Evolutionary conservation across 2,113 vertebrate genomes (phyloP).

Genomic region (Boleophthalmus pectinirostris): DNA sequence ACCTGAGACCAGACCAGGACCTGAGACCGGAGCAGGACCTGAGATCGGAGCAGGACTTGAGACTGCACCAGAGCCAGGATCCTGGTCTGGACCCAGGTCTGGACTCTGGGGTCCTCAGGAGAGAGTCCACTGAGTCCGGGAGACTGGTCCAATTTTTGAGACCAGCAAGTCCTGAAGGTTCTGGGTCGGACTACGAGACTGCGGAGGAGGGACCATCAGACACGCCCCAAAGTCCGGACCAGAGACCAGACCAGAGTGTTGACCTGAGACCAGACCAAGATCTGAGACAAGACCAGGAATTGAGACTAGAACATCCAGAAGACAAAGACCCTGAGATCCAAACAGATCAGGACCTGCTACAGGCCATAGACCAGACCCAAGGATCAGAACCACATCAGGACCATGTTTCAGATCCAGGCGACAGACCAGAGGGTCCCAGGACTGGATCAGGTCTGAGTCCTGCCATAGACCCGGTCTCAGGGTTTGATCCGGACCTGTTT

Average conservation of each 20-base stretch:
- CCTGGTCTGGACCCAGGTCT: background rate
- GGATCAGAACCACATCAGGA: background rate
- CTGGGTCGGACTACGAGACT: slow-evolving; percentile 75
- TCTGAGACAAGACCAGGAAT: background rate
- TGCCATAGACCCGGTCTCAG: background rate
- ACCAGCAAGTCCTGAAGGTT: slow-evolving; percentile 64
- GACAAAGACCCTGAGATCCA: background rate
- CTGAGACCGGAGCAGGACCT: background rate
- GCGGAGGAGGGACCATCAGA: slow-evolving; percentile 65
- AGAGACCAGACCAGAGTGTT: background rate
- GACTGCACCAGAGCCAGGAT: no score
- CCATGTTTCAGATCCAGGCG: background rate
- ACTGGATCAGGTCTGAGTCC: background rate
- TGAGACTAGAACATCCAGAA: background rate
- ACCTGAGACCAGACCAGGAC: background rate
- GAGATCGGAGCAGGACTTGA: no score
- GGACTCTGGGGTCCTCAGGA: slow-evolving; percentile 26
- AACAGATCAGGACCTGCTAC: background rate
- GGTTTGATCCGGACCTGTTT: slow-evolving; percentile 14
- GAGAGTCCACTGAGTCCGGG: slow-evolving; percentile 71
- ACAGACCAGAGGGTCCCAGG: background rate
- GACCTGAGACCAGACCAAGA: background rate
- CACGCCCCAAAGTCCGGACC: background rate
- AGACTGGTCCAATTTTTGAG: slow-evolving; percentile 59
- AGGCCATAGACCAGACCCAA: background rate